Conservation (phyloP, 1,140 invertebrate species). For the Danaus melanippus region DNA sequence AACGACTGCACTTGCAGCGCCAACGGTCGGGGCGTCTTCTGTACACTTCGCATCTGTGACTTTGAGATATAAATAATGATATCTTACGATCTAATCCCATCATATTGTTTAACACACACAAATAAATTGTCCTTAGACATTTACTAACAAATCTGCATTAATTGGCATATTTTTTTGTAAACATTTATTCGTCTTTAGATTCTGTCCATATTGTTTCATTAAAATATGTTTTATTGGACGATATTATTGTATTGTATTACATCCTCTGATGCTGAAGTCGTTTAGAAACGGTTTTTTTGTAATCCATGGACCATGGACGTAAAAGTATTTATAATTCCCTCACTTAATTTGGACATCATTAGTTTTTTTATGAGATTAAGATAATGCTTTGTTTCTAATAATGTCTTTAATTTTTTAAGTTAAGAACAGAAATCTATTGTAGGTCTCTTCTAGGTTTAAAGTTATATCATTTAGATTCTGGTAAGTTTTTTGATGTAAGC, state of each 20-base stretch:
- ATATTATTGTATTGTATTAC: too few relatives aligned
- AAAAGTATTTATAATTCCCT: conserved; percentile 21
- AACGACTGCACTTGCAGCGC: conserved; percentile 72
- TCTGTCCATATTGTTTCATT: too few relatives aligned
- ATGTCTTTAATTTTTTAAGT: conserved; percentile 12
- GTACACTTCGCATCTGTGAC: conserved; percentile 59
- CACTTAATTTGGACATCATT: conserved; percentile 21
- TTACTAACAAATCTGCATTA: too few relatives aligned
- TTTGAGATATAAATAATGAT: conserved; percentile 12
- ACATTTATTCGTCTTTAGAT: too few relatives aligned
- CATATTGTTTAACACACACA: too few relatives aligned
- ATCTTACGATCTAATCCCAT: too few relatives aligned
- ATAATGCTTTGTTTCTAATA: conserved; percentile 1
- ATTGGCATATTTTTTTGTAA: too few relatives aligned
- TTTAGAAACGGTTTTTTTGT: conserved; percentile 8
- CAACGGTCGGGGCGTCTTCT: conserved; percentile 65
- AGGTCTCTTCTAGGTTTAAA: neutral
- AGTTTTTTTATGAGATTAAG: conserved; percentile 5
- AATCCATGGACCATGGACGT: conserved; percentile 14
- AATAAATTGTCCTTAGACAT: too few relatives aligned
- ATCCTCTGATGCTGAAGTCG: too few relatives aligned
- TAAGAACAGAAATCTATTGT: conserved; percentile 1
- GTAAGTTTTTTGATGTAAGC: conserved; percentile 8
- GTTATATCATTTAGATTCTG: conserved; percentile 3
- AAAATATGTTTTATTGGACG: too few relatives aligned